Base-by-base conservation (phyloP, 2,797 vertebrate species). In the Cryptoprocta ferox region DNA sequence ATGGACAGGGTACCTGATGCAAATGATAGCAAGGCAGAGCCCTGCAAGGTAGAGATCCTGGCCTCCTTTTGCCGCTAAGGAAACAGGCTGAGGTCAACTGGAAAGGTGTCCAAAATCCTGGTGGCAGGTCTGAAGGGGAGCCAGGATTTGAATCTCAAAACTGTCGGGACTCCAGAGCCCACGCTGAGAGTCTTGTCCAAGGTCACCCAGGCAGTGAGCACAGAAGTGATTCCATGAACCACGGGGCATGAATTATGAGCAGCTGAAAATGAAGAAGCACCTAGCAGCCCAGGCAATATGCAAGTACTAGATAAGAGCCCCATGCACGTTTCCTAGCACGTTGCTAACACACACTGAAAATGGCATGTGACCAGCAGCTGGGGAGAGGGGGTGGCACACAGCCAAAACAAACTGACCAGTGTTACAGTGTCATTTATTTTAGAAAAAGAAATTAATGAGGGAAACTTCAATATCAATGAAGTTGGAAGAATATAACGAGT, bases 401-500 rank as follows among this genome's bases (percentile, higher is more conserved):
- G 97, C 53, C 96, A 95, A 95, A 96, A 92, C 80, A 73, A 94
- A 95, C 0, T 39, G 59, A 83, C 91, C 89, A 37, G 48, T 75
- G 89, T 95, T 65, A 94, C 85, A 37, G 87, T 85, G 63, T 81
- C 85, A 88, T 94, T 97, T 96, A 97, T 95, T 97, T 94, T 76
- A 97, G 95, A 95, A 0, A 50, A 91, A 79, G 48, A 92, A 97
- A 97, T 70, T 65, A 97, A 95, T 45, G 93, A 97, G 92, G 71
- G 75, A 94, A 96, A 92, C 76, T 76, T 97, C 96, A 73, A 76
- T 96, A 96, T 85, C 53, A 95, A 88, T 37, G 71, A 98, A 96
- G 83, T 61, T 87, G 84, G 94, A 96, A 56, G 66, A 97, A 63
- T 21, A 91, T 48, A 97, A 94, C 0, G 4, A 97, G 91, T 32